Base-by-base conservation (phyloP, 2,888 invertebrate species). In the Liodrosophila aerea region DNA sequence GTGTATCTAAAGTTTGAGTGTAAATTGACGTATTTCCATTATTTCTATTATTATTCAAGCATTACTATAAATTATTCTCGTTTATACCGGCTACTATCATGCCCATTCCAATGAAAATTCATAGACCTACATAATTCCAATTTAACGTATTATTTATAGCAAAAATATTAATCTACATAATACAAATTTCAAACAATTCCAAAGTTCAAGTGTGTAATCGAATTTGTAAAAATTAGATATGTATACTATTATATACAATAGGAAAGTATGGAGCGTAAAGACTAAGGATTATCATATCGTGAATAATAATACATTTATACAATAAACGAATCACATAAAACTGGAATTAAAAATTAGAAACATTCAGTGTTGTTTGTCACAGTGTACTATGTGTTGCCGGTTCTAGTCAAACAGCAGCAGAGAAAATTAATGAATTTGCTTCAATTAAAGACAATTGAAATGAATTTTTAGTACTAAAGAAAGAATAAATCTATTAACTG, bases 311-410 rank as follows among this genome's bases (percentile, higher is more conserved):
- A 27, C 22, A 41, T 66, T 46, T 47, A 45, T 52, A 60, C 37
- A 37, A 50, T 44, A 36, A 50, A 50, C 27, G 12, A 73, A 81
- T 84, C 85, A 85, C 77, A 81, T 61, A 49, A 47, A 60, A 59
- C 44, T 73, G 63, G 76, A 78, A 85, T 85, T 82, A 72, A 53
- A 52, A 81, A 65, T 64, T 80, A 73, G 16, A 69, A 73, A 67
- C 47, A n/a, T 39, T 39, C 22, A 27, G 12, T 37, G 39, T 34
- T n/a, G n/a, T 31, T 50, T 39, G 51, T 56, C 63, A 69, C 64
- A 58, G 50, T 73, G 41, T 22, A 39, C 16, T 22, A 7, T 22
- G 22, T 16, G n/a, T 13, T 16, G 37, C 31, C 68, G 51, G 44
- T 51, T 27, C 45, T 4, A 22, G 22, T 22, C 22, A 22, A 22